Evolutionary conservation across 2,113 vertebrate genomes (phyloP).

Genomic region (Melanotaenia duboulayi): DNA sequence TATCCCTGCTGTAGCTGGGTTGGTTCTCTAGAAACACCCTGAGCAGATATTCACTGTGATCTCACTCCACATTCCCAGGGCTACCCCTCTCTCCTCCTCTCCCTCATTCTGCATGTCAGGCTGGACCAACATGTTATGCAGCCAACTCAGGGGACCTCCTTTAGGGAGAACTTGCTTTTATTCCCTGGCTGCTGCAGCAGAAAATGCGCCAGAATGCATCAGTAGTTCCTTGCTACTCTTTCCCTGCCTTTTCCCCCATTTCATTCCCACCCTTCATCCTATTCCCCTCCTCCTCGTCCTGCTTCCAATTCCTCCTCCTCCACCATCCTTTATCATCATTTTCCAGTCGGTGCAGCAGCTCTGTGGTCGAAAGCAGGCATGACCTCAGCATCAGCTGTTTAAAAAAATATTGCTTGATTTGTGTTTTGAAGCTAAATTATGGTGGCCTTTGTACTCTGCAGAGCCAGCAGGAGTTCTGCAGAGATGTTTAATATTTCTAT

Average conservation of each 20-base stretch:
- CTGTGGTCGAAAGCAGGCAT: conserved; percentile 31
- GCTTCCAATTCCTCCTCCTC: conserved; percentile 6
- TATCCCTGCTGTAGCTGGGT: conserved; percentile 27
- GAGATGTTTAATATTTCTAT: conserved; percentile 10
- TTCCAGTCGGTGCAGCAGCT: conserved; percentile 41
- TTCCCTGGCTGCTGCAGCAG: conserved; percentile 76
- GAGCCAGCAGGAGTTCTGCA: conserved; percentile 40
- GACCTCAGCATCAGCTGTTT: conserved; percentile 64
- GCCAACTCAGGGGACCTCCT: conserved; percentile 59
- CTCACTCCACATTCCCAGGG: conserved; percentile 33
- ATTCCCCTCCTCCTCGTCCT: conserved; percentile 5
- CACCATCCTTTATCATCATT: conserved; percentile 33
- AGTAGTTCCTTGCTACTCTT: conserved; percentile 49
- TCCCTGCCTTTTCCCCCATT: conserved; percentile 13
- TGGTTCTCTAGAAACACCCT: conserved; percentile 15
- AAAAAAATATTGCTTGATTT: conserved; percentile 44
- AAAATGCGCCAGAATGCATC: conserved; percentile 76
- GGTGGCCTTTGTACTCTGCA: conserved; percentile 14
- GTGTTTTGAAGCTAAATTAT: conserved; percentile 49
- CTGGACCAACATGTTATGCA: conserved; percentile 35
- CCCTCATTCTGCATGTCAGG: conserved; percentile 1
- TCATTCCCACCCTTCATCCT: conserved; percentile 7
- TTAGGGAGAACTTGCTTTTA: conserved; percentile 48
- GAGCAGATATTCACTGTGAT: conserved; percentile 35
- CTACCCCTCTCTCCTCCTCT: not conserved